Conservation (phyloP, 2,113 vertebrate species). For the Saiga tatarica region DNA sequence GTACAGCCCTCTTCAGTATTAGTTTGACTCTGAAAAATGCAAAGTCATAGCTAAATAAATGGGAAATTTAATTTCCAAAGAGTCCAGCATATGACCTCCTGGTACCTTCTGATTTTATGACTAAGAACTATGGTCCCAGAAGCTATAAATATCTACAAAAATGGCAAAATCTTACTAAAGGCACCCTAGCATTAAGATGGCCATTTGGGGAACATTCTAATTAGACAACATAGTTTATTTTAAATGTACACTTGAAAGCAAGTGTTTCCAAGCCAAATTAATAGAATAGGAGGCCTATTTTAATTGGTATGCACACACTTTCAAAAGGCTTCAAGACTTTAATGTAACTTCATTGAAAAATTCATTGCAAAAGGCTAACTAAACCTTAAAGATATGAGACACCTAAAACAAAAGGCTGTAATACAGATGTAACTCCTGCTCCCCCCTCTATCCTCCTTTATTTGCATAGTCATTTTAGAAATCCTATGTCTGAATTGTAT, state of each 20-base stretch:
- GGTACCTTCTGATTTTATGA: neutral
- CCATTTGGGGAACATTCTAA: neutral
- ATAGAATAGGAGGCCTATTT: neutral
- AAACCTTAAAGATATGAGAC: neutral
- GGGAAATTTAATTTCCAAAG: neutral
- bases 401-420: neutral
- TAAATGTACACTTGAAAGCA: neutral
- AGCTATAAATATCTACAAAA: neutral
- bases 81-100: neutral
- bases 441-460: neutral
- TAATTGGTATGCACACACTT: neutral
- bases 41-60: neutral
- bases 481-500: neutral
- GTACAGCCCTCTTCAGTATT: neutral
- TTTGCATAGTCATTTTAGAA: neutral
- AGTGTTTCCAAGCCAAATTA: neutral
- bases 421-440: neutral
- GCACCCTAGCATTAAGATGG: neutral
- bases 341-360: neutral
- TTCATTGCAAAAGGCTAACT: neutral
- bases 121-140: neutral
- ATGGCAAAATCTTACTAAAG: neutral
- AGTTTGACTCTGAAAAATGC: neutral
- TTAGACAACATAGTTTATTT: neutral
- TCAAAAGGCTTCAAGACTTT: neutral